A percentile compares a stretch with the other conserved stretches of the same genome.
These are phyloP conservation scores for Drosophila siamana DNA, from an alignment of 2,888 invertebrate genomes.

Conservation along the genomic window DNA sequence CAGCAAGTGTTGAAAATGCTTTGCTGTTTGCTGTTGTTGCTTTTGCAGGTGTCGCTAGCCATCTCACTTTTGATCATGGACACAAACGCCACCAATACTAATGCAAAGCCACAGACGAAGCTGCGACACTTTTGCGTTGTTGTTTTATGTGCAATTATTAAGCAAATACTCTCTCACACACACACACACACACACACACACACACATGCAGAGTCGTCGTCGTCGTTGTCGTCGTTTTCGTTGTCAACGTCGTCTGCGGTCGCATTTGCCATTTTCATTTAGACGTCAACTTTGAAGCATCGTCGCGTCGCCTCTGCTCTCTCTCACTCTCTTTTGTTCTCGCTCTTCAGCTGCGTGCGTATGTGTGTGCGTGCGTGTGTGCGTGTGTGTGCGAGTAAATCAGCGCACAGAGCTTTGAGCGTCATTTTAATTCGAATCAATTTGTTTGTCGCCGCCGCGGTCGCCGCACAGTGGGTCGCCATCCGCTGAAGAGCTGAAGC, in stretches of 20 bases:
- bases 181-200: conserved; percentile 2
- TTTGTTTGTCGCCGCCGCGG: conserved; percentile 80
- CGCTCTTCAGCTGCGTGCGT: background rate
- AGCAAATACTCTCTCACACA: conserved; percentile 5
- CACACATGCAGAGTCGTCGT: conserved; percentile 28
- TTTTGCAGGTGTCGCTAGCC: conserved; percentile 75
- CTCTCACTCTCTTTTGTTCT: background rate
- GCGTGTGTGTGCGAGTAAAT: conserved; percentile 52
- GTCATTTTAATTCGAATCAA: conserved; percentile 80
- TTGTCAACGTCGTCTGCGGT: conserved; percentile 86
- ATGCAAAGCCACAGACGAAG: conserved; percentile 23
- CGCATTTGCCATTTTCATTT: conserved; percentile 71
- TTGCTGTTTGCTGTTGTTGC: conserved; percentile 27
- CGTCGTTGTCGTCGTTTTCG: conserved; percentile 15
- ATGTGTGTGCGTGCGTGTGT: conserved; percentile 9
- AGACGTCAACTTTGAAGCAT: conserved; percentile 61
- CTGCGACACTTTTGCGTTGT: conserved; percentile 59
- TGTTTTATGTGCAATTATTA: background rate
- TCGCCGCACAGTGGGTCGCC: conserved; percentile 65
- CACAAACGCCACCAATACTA: conserved; percentile 61
- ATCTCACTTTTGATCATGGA: conserved; percentile 74
- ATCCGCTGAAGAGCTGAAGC: conserved; percentile 11
- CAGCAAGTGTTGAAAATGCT: conserved; percentile 69
- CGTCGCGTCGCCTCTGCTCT: conserved; percentile 36
- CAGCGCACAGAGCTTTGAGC: conserved; percentile 57